Evolutionary conservation across 2,113 vertebrate species (phyloP).

Genomic region (Polypterus senegalus): DNA sequence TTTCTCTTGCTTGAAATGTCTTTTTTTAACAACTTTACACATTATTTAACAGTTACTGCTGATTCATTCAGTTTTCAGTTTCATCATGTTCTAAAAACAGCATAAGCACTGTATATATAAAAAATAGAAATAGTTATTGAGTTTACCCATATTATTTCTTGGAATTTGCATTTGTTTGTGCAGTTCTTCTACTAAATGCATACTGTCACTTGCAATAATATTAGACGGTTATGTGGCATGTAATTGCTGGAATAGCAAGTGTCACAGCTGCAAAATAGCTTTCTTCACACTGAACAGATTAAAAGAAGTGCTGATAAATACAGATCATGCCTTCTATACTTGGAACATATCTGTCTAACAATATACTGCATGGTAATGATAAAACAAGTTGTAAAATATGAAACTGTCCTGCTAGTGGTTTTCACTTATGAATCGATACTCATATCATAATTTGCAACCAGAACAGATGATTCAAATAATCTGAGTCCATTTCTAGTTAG

Average conservation of each 20-base stretch:
- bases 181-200: constrained; percentile 4
- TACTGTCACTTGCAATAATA: constrained; percentile 20
- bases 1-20: too few species aligned
- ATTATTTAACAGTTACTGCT: too few species aligned
- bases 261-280: constrained; percentile 18
- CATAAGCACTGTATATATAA: too few species aligned
- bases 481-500: constrained; percentile 45
- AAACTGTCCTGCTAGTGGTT: neutral
- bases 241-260: constrained; percentile 27
- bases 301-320: constrained; percentile 20
- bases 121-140: too few species aligned
- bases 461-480: constrained; percentile 43
- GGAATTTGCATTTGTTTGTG: too few species aligned
- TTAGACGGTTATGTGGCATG: constrained; percentile 13
- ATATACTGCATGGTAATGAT: constrained; percentile 10
- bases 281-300: constrained; percentile 25
- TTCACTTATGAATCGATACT: constrained; percentile 22
- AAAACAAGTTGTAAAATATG: constrained; percentile 18
- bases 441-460: neutral
- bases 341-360: constrained; percentile 12
- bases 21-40: too few species aligned
- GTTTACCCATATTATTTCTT: too few species aligned
- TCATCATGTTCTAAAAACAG: too few species aligned
- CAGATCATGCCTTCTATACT: constrained; percentile 10
- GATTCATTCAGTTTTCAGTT: too few species aligned